A percentile compares a stretch with the other conserved stretches of the same genome.
These are phyloP conservation scores for Apostichopus californicus DNA, from an alignment of 35 echinoderm and acorn worm species.

Conservation along the genomic window DNA sequence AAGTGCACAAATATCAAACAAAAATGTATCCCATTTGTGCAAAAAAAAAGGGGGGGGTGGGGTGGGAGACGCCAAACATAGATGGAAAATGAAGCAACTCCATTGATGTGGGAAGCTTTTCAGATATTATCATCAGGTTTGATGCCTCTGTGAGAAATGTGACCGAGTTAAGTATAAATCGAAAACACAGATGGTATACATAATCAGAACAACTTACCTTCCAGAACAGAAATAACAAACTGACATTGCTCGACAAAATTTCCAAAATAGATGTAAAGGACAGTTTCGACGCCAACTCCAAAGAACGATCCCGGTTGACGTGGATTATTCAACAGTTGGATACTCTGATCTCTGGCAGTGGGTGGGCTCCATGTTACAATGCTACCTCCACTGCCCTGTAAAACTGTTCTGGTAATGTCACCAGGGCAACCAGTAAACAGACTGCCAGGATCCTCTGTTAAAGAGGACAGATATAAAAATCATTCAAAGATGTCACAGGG, in stretches of 20 bases:
- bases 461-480: neutral
- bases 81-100: too few species aligned
- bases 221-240: neutral
- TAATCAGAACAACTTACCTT: neutral
- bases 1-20: too few species aligned
- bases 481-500: too few species aligned
- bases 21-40: too few species aligned
- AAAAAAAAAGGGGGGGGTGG: too few species aligned
- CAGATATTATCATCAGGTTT: too few species aligned
- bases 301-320: slow-evolving; percentile 19
- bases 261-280: neutral
- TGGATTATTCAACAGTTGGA: neutral
- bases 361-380: neutral
- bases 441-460: neutral
- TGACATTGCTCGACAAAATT: slow-evolving; percentile 1
- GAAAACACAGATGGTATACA: too few species aligned
- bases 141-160: too few species aligned
- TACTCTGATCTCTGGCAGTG: neutral
- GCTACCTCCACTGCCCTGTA: neutral
- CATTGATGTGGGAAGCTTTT: too few species aligned
- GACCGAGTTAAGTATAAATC: too few species aligned
- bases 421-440: slow-evolving; percentile 6
- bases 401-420: neutral
- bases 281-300: neutral
- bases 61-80: too few species aligned